Evolutionary conservation across 2,888 invertebrate species (phyloP), one percentile per base, ranked within the genome.

Genomic region (Eristalis tenax): DNA sequence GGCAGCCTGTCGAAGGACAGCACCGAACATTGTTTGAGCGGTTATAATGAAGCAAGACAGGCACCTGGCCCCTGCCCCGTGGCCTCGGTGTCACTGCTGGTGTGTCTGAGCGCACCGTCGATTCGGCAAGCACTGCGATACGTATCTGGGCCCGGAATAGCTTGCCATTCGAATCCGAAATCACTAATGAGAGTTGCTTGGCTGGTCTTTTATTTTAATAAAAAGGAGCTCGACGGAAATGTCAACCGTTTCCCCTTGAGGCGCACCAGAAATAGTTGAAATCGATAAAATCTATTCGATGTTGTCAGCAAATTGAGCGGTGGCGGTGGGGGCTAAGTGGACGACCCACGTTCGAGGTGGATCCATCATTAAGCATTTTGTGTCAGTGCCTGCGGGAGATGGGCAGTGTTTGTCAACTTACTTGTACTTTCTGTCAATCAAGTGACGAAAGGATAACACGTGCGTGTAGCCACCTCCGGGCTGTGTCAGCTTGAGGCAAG

Each of bases 41-140:
- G 66, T 74, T 18, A 70, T 83, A 83, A 79, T 74, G 83, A 74
- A 50, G 18, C 69, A 38, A 79, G 71, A 77, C 71, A 61, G 50
- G 6, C 50, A 50, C 18, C 18, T 43, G 43, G 1, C 50, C 18
- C 43, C 43, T 1, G n/a, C n/a, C 40, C 40, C 11, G 2, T 11
- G 11, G 38, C 38, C 15, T 15, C 43, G 4, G 43, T 50, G 35
- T 11, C 35, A 35, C 10, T 11, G 35, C 10, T 35, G 6, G 4
- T 6, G 32, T 32, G 32, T 32, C 3, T 2, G 4, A 8, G 32
- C 6, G 35, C 35, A 1, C 35, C 1, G 38, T 13, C 38, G 38
- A 38, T 50, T 50, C 50, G 50, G 50, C 50, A 50, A 43, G 18
- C 50, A 50, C n/a, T 18, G 18, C 38, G 38, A 38, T 38, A 11